phyloP scores from a whole-genome alignment of 1,140 invertebrate species.

The Mamestra configurata region DNA sequence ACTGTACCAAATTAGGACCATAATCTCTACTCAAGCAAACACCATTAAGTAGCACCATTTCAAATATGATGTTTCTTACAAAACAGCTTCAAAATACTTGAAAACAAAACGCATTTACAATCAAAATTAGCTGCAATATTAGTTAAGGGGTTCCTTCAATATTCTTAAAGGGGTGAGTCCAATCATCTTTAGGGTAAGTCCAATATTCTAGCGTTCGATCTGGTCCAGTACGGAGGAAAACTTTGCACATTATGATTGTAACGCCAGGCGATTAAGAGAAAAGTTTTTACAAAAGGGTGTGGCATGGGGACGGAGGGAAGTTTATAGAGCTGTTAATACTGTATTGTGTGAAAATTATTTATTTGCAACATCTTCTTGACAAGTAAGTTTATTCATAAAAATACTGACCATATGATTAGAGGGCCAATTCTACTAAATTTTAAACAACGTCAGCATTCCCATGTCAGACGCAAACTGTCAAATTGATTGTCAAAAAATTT shows the following conservation, averaged over 20 bases:
- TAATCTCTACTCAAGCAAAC: no score
- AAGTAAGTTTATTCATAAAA: no score
- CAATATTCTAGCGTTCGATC: conserved; percentile 65
- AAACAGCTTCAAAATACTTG: conserved; percentile 19
- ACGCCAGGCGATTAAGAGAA: conserved; percentile 84
- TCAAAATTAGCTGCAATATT: conserved; percentile 20
- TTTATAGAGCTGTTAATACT: conserved; percentile 69
- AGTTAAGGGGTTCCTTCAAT: conserved; percentile 45
- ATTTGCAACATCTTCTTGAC: background rate
- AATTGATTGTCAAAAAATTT: no score
- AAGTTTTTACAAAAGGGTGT: conserved; percentile 86
- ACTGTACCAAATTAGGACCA: no score
- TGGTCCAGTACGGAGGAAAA: conserved; percentile 62
- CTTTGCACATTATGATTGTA: conserved; percentile 82
- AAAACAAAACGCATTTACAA: conserved; percentile 37
- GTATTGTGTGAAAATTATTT: background rate
- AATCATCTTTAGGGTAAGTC: conserved; percentile 65
- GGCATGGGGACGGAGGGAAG: conserved; percentile 54
- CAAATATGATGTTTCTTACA: background rate
- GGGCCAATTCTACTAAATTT: no score
- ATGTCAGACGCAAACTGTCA: no score
- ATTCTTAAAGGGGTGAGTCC: conserved; percentile 50
- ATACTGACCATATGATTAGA: no score
- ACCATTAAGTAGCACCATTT: background rate
- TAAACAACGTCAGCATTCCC: no score